These are phyloP conservation scores for Coturnix japonica DNA, from an alignment of 2,113 vertebrate species.

Conservation along the genomic window DNA sequence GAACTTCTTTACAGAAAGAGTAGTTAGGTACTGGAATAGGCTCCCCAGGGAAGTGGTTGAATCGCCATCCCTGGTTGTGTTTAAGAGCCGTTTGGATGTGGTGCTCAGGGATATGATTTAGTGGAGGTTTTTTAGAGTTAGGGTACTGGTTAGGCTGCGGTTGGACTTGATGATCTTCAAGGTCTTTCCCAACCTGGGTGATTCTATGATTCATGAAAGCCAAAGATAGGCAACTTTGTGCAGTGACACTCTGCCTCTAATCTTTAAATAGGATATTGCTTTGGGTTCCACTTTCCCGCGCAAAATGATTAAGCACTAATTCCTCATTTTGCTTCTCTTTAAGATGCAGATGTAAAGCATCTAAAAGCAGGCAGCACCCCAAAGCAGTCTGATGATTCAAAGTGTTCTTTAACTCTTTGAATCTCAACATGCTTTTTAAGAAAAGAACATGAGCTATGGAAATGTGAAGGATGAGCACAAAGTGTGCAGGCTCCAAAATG, in stretches of 20 bases:
- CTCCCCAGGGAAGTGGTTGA: no score
- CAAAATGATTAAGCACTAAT: not conserved
- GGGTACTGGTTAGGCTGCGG: no score
- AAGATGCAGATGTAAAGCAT: not conserved
- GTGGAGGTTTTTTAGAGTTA: no score
- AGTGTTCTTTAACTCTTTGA: not conserved
- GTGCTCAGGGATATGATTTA: no score
- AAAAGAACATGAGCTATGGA: not conserved
- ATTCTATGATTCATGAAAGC: no score
- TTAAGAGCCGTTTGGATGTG: no score
- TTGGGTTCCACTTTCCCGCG: not conserved
- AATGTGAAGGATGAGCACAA: not conserved
- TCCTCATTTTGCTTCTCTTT: not conserved
- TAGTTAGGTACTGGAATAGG: no score
- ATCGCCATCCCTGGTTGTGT: no score
- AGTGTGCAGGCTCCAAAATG: not conserved
- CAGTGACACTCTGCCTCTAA: not conserved
- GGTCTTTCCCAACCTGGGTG: no score
- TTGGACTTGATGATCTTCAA: no score
- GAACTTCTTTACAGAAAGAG: no score
- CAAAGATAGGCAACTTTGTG: not conserved
- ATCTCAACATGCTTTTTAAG: not conserved
- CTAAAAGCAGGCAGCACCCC: not conserved
- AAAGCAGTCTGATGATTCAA: accelerated
- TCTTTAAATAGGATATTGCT: not conserved